These are phyloP conservation scores for Channa argus DNA, from an alignment of 2,113 vertebrate species.

Conservation along the genomic window DNA sequence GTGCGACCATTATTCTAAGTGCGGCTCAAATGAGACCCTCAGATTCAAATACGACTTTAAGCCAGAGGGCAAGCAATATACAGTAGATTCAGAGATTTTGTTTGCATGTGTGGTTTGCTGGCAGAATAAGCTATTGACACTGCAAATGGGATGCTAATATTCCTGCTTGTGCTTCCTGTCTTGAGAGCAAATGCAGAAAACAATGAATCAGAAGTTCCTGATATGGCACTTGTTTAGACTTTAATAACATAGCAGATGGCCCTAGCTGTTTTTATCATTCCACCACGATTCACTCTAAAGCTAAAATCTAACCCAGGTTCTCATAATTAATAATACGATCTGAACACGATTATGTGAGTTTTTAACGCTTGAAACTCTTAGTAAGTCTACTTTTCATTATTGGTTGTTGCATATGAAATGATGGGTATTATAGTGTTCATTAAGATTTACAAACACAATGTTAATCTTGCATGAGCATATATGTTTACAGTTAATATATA, in stretches of 20 bases:
- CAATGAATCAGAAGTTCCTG: background rate
- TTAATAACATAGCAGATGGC: background rate
- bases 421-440: no score
- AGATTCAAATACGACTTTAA: conserved; percentile 37
- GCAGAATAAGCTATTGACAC: conserved; percentile 1
- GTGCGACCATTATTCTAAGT: background rate
- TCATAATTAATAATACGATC: background rate
- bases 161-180: background rate
- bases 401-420: no score
- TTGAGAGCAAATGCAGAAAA: background rate
- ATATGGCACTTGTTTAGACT: background rate
- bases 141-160: background rate
- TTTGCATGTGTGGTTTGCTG: conserved; percentile 1
- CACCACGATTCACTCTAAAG: no score
- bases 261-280: no score
- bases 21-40: conserved; percentile 4
- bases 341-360: background rate
- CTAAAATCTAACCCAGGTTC: background rate
- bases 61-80: conserved; percentile 5
- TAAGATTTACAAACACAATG: no score
- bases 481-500: no score
- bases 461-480: no score
- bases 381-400: no score
- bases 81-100: background rate
- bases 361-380: no score